Evolutionary conservation across 2,113 vertebrate genomes (phyloP).

Genomic region (Pachyramphus minor): DNA sequence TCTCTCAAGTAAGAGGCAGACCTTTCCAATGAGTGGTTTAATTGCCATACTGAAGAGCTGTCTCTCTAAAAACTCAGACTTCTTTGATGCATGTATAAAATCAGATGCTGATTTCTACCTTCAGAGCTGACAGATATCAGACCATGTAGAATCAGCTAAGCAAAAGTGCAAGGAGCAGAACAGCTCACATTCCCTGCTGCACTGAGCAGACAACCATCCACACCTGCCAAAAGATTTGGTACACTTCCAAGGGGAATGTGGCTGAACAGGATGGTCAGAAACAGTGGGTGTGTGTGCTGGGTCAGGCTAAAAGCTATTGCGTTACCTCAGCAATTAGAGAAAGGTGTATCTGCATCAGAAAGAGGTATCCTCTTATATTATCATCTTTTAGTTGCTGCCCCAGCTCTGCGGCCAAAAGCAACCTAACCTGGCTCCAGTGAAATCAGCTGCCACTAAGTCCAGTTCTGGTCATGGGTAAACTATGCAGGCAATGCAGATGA

Average conservation of each 20-base stretch:
- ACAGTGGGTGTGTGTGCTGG: fast-evolving
- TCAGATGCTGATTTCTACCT: not conserved
- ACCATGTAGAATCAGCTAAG: not conserved
- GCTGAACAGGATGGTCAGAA: not conserved
- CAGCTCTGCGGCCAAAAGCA: not conserved
- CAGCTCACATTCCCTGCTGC: not conserved
- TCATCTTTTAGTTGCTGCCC: not conserved
- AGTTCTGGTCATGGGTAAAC: not conserved
- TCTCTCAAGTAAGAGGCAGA: not conserved
- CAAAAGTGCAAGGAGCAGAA: not conserved
- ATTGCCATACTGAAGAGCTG: not conserved
- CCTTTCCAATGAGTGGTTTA: not conserved
- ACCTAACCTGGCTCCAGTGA: not conserved
- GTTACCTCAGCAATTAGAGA: not conserved
- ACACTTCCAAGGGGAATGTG: not conserved
- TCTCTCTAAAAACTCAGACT: not conserved
- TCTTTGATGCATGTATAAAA: not conserved
- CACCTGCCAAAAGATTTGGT: not conserved
- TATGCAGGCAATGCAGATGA: fast-evolving
- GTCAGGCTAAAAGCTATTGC: not conserved
- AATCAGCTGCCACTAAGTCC: not conserved
- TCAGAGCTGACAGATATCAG: not conserved
- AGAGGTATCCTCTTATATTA: not conserved
- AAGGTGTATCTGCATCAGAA: fast-evolving
- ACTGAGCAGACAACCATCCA: not conserved